These are phyloP conservation scores for Vanessa cardui DNA, from an alignment of 2,888 invertebrate species.

Conservation along the genomic window DNA sequence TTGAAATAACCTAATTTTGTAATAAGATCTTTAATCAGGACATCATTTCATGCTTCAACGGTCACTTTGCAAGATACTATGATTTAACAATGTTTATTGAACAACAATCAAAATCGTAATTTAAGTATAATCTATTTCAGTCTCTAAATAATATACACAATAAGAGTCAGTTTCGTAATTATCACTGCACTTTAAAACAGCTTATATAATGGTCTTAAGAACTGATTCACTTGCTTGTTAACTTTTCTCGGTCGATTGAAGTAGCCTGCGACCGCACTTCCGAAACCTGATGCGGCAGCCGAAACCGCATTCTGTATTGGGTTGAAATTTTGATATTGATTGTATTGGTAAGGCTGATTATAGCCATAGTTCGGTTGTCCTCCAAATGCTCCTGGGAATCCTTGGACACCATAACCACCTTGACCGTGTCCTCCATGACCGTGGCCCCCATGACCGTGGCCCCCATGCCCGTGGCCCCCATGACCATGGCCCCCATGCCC, in stretches of 20 bases:
- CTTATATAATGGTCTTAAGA: constrained; percentile 67
- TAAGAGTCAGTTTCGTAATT: constrained; percentile 16
- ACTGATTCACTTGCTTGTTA: constrained; percentile 62
- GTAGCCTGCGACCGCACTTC: constrained; percentile 76
- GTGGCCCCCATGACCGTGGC: constrained; percentile 43
- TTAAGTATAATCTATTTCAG: neutral
- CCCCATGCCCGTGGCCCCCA: constrained; percentile 33
- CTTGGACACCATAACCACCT: constrained; percentile 43
- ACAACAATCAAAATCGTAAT: neutral
- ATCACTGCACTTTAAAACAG: constrained; percentile 54
- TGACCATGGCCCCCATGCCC: constrained; percentile 47
- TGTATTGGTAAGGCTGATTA: constrained; percentile 37
- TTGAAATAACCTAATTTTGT: no score
- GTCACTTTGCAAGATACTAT: no score
- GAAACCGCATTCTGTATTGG: constrained; percentile 67
- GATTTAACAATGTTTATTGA: no score
- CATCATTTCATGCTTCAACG: no score
- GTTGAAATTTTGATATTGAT: constrained; percentile 39
- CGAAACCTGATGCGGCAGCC: constrained; percentile 79
- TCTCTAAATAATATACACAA: neutral
- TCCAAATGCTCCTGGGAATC: constrained; percentile 19
- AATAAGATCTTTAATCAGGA: no score
- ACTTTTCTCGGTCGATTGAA: constrained; percentile 64
- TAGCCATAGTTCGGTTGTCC: constrained; percentile 29
- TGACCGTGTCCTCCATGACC: constrained; percentile 46